Percentiles rank a stretch among this genome's conserved stretches.
Evolutionary conservation across 2,888 invertebrate species (phyloP).

Genomic region (Diachrysia chrysitis): DNA sequence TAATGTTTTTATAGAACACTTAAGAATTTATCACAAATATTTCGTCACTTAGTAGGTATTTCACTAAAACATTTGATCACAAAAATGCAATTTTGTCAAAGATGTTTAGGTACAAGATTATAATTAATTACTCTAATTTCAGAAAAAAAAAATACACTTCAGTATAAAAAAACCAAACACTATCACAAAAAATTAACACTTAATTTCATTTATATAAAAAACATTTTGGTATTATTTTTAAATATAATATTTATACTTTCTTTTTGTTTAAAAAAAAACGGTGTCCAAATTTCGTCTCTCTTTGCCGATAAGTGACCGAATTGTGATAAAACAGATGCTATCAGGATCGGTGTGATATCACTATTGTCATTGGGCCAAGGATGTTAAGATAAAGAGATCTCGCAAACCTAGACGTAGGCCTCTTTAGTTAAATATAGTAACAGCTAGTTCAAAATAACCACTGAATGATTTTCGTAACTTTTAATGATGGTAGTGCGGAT

Average conservation of each 20-base stretch:
- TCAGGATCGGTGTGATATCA: conserved; percentile 47
- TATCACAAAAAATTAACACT: neutral
- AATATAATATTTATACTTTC: too few relatives aligned
- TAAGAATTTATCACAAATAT: conserved; percentile 34
- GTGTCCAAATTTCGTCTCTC: conserved; percentile 9
- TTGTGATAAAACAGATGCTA: conserved; percentile 52
- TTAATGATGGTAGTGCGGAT: neutral
- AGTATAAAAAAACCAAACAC: neutral
- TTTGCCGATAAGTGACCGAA: conserved; percentile 41
- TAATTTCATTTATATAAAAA: too few relatives aligned
- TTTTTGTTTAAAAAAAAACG: conserved; percentile 1
- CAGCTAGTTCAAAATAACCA: neutral
- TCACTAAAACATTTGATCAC: conserved; percentile 16
- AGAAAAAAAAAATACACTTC: neutral
- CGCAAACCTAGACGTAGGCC: conserved; percentile 21
- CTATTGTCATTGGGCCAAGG: conserved; percentile 45
- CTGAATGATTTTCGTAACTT: neutral
- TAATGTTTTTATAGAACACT: conserved; percentile 37
- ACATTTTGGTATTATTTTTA: too few relatives aligned
- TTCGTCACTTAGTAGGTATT: conserved; percentile 34
- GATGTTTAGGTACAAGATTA: neutral
- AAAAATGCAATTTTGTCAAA: neutral
- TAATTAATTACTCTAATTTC: neutral
- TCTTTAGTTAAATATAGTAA: conserved; percentile 18
- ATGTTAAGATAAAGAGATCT: conserved; percentile 48